Percentiles rank a stretch among this genome's conserved stretches.
Conservation (phyloP, 30 jellyfish, hydroid and myxozoan species). For the Chrysaora quinquecirrha region DNA sequence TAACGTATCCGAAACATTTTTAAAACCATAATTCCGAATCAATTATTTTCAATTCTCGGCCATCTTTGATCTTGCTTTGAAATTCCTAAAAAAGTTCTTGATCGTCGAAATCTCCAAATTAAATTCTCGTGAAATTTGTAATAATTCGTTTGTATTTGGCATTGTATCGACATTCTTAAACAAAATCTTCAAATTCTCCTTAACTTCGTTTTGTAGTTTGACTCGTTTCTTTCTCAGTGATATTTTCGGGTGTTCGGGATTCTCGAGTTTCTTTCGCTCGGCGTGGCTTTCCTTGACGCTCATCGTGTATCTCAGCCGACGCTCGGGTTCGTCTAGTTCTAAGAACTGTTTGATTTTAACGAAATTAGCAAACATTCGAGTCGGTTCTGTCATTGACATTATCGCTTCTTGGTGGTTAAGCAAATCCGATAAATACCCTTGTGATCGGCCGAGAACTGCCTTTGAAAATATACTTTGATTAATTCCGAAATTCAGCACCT, state of each 20-base stretch:
- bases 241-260: neutral
- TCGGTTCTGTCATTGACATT: conserved; percentile 41
- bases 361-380: conserved; percentile 60
- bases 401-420: conserved; percentile 56
- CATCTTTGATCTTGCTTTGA: conserved; percentile 74
- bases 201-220: conserved; percentile 39
- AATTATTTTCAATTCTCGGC: neutral
- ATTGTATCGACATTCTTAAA: conserved; percentile 28
- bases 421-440: conserved; percentile 92
- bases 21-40: no score
- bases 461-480: conserved; percentile 88
- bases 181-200: conserved; percentile 38
- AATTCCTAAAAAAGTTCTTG: conserved; percentile 76
- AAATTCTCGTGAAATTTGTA: conserved; percentile 37
- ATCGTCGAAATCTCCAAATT: conserved; percentile 51
- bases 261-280: conserved; percentile 8
- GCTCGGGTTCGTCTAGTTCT: conserved; percentile 53
- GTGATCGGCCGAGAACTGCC: conserved; percentile 79
- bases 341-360: conserved; percentile 64
- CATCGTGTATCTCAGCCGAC: conserved; percentile 40
- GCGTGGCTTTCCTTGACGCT: conserved; percentile 26
- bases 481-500: conserved; percentile 65
- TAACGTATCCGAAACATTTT: no score
- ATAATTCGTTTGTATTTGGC: conserved; percentile 49
- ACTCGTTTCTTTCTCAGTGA: conserved; percentile 56